Percentiles rank a stretch among this genome's conserved stretches.
These are phyloP conservation scores for Neoniphon sammara DNA, from an alignment of 2,797 vertebrate species.

Conservation along the genomic window DNA sequence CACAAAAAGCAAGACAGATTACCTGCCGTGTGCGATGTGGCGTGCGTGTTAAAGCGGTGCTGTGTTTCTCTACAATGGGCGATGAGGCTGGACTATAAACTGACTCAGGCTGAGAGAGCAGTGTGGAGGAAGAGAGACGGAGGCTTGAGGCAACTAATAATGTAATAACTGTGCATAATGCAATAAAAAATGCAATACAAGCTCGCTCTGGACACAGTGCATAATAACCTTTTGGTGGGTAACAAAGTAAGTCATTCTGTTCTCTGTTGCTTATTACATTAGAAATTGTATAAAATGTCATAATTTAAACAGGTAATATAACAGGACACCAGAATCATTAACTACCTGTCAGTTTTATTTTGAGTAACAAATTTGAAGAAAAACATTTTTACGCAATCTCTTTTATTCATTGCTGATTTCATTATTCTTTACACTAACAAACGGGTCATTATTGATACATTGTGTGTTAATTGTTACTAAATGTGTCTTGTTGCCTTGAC, in stretches of 20 bases:
- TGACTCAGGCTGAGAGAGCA: slow-evolving; percentile 80
- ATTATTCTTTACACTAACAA: too few relatives aligned
- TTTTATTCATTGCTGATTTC: too few relatives aligned
- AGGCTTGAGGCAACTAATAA: slow-evolving; percentile 59
- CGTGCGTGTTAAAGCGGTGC: slow-evolving; percentile 81
- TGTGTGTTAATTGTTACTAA: too few relatives aligned
- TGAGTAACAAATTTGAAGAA: too few relatives aligned
- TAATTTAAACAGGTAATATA: too few relatives aligned
- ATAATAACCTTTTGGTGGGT: too few relatives aligned
- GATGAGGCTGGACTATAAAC: slow-evolving; percentile 78
- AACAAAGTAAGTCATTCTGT: too few relatives aligned
- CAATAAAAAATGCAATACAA: background rate
- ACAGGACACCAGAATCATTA: too few relatives aligned
- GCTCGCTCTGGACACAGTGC: background rate
- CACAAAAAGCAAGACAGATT: slow-evolving; percentile 81
- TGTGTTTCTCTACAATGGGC: slow-evolving; percentile 79
- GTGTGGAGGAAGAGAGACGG: slow-evolving; percentile 55
- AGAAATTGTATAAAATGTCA: too few relatives aligned
- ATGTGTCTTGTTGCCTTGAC: too few relatives aligned
- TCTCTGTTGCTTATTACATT: too few relatives aligned
- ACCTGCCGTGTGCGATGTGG: slow-evolving; percentile 81
- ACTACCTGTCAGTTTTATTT: background rate
- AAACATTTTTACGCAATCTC: background rate
- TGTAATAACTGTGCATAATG: background rate
- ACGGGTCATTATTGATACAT: too few relatives aligned